Conservation (phyloP, 2,797 vertebrate species). For the Helarctos malayanus region DNA sequence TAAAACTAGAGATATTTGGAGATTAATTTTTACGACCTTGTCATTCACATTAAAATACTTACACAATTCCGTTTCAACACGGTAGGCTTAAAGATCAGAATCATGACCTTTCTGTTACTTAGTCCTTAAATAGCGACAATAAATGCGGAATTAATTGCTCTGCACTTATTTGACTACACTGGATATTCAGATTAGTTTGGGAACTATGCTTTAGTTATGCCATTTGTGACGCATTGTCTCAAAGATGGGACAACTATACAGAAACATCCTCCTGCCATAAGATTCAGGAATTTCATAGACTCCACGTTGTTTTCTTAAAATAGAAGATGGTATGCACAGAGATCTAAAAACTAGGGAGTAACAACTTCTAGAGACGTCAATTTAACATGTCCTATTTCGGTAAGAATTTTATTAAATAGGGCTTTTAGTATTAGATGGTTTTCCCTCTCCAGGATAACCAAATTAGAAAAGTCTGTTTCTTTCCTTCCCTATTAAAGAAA, state of each 20-base stretch:
- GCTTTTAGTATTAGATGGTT: background rate
- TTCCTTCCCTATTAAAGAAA: background rate
- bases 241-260: background rate
- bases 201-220: background rate
- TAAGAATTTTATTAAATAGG: conserved; percentile 11
- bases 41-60: conserved; percentile 42
- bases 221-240: background rate
- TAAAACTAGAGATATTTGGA: conserved; percentile 42
- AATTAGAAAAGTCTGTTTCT: background rate
- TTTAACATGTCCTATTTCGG: background rate
- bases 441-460: background rate
- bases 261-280: background rate
- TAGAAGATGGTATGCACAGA: background rate
- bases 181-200: background rate
- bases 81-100: background rate
- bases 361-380: background rate
- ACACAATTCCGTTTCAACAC: background rate
- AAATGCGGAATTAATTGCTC: background rate
- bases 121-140: background rate
- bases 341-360: background rate
- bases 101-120: background rate
- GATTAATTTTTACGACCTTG: background rate
- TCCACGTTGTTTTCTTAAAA: conserved; percentile 2
- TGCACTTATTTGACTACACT: background rate
- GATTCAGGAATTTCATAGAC: background rate